Evolutionary conservation across 2,797 vertebrate genomes (phyloP).

Genomic region (Meriones psammophilus): DNA sequence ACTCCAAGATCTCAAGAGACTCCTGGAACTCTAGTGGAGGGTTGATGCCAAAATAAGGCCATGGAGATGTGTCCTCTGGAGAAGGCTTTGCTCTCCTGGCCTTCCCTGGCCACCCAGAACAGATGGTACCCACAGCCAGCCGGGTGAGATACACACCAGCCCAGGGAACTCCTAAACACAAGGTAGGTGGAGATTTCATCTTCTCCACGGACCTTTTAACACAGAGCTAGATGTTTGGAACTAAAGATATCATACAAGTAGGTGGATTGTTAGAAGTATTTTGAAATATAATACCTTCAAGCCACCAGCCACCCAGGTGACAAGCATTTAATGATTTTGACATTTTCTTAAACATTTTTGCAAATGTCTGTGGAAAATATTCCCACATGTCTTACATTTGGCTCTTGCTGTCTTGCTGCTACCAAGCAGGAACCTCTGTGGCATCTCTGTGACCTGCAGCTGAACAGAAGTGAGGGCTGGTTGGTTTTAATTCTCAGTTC

Average conservation of each 20-base stretch:
- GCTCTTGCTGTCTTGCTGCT: background rate
- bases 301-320: no score
- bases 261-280: background rate
- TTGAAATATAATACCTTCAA: background rate
- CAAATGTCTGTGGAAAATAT: background rate
- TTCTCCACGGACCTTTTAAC: background rate
- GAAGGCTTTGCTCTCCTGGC: background rate
- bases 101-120: rapidly evolving
- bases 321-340: background rate
- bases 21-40: background rate
- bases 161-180: rapidly evolving
- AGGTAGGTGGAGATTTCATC: rapidly evolving
- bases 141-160: background rate
- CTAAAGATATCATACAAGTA: rapidly evolving
- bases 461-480: conserved; percentile 1
- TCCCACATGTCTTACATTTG: background rate
- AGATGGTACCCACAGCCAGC: rapidly evolving
- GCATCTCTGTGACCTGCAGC: background rate
- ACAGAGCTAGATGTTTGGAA: rapidly evolving
- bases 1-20: background rate
- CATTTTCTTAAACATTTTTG: background rate
- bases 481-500: background rate
- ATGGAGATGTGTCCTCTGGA: background rate
- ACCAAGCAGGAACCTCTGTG: background rate
- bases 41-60: background rate